phyloP scores from a whole-genome alignment of 2,113 vertebrate genomes.

The Caracal caracal region DNA sequence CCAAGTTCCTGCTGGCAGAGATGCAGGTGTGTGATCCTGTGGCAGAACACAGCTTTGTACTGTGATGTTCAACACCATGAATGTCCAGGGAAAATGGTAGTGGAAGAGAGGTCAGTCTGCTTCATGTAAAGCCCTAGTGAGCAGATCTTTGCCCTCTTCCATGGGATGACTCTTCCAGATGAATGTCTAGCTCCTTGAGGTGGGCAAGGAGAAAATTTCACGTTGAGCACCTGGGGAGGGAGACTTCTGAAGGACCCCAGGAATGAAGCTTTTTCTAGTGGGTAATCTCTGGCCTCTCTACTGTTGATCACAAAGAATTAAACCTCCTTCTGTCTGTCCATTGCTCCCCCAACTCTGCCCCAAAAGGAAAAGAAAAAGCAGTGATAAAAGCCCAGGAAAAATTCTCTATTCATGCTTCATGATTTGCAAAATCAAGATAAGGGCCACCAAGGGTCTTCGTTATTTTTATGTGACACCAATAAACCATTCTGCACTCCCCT shows the following conservation, averaged over 20 bases:
- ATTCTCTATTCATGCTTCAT: neutral
- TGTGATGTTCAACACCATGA: neutral
- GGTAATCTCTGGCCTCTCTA: neutral
- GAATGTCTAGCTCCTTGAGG: neutral
- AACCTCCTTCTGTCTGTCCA: neutral
- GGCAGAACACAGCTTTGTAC: neutral
- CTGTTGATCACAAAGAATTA: neutral
- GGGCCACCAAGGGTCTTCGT: constrained; percentile 9
- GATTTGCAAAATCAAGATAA: constrained; percentile 60
- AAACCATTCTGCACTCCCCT: constrained; percentile 12
- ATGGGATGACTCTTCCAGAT: neutral
- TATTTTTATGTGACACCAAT: constrained; percentile 62
- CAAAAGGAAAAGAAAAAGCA: neutral
- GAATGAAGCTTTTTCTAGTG: neutral
- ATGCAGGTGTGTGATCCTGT: neutral
- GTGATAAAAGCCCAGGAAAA: neutral
- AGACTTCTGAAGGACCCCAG: neutral
- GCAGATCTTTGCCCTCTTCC: neutral
- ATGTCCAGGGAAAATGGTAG: neutral
- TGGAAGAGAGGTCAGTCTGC: neutral
- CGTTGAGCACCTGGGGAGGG: accelerated
- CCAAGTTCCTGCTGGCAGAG: neutral
- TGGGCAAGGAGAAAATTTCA: neutral
- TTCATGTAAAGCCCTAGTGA: neutral
- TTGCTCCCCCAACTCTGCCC: neutral